These are phyloP conservation scores for Apodemia hepburni DNA, from an alignment of 2,888 invertebrate genomes.

Conservation along the genomic window DNA sequence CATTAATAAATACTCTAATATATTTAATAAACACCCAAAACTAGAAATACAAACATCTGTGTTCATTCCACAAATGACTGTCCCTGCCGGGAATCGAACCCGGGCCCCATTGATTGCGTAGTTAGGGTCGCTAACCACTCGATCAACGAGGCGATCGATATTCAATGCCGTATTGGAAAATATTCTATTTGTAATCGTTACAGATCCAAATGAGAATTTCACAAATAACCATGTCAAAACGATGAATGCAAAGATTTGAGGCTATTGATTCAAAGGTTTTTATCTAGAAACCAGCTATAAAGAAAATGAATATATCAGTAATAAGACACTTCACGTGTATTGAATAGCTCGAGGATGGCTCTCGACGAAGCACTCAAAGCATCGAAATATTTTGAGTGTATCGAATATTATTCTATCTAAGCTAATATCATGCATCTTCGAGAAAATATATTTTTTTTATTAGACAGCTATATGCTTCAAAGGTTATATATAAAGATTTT, in stretches of 20 bases:
- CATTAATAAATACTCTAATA: too few relatives aligned
- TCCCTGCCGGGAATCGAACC: too few relatives aligned
- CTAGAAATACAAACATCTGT: too few relatives aligned
- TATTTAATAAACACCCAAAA: too few relatives aligned
- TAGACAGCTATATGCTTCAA: background rate
- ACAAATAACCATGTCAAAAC: background rate
- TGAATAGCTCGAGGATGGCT: background rate
- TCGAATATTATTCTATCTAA: constrained; percentile 1
- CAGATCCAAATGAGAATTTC: background rate
- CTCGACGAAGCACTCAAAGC: background rate
- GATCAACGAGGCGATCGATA: too few relatives aligned
- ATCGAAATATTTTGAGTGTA: constrained; percentile 2
- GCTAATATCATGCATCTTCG: background rate
- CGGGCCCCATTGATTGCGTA: too few relatives aligned
- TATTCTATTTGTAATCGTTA: background rate
- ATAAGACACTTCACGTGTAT: constrained; percentile 11
- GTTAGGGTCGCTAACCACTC: too few relatives aligned
- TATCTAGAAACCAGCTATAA: background rate
- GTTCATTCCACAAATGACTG: too few relatives aligned
- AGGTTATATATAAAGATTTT: too few relatives aligned
- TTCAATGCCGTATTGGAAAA: too few relatives aligned
- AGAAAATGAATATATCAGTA: constrained; percentile 12
- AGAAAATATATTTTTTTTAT: constrained; percentile 31
- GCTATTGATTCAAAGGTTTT: background rate
- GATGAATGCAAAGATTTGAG: background rate